phyloP scores from a whole-genome alignment of 2,888 invertebrate species.

The Sthenelais limicola region DNA sequence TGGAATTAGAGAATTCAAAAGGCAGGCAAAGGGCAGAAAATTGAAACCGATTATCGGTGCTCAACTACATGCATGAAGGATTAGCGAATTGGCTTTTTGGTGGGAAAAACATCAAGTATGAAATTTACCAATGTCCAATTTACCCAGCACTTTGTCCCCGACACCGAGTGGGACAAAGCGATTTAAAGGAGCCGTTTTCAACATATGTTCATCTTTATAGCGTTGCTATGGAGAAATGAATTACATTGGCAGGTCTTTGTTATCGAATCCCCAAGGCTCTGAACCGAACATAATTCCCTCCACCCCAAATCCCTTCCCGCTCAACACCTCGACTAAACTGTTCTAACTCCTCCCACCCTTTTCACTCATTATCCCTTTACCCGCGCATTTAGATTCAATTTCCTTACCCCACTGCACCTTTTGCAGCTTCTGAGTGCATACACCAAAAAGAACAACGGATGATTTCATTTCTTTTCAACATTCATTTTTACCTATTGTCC shows the following conservation, averaged over 20 bases:
- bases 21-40: too few relatives aligned
- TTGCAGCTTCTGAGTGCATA: not conserved
- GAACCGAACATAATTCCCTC: slow-evolving; percentile 26
- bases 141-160: too few relatives aligned
- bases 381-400: not conserved
- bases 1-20: too few relatives aligned
- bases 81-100: too few relatives aligned
- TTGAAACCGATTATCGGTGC: too few relatives aligned
- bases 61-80: too few relatives aligned
- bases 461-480: too few relatives aligned
- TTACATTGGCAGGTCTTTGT: slow-evolving; percentile 1
- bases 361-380: not conserved
- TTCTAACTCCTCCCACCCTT: not conserved
- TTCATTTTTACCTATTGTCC: too few relatives aligned
- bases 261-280: slow-evolving; percentile 7
- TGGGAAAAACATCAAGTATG: too few relatives aligned
- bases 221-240: slow-evolving; percentile 18
- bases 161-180: too few relatives aligned
- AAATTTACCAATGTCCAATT: too few relatives aligned
- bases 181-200: slow-evolving; percentile 21
- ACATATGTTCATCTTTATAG: slow-evolving; percentile 20
- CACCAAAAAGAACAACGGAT: too few relatives aligned
- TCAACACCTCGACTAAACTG: not conserved
- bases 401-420: not conserved
- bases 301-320: not conserved